A percentile compares a stretch with the other conserved stretches of the same genome.
phyloP scores from a whole-genome alignment of 2,888 invertebrate species.

The Trichogramma dendrolimi region DNA sequence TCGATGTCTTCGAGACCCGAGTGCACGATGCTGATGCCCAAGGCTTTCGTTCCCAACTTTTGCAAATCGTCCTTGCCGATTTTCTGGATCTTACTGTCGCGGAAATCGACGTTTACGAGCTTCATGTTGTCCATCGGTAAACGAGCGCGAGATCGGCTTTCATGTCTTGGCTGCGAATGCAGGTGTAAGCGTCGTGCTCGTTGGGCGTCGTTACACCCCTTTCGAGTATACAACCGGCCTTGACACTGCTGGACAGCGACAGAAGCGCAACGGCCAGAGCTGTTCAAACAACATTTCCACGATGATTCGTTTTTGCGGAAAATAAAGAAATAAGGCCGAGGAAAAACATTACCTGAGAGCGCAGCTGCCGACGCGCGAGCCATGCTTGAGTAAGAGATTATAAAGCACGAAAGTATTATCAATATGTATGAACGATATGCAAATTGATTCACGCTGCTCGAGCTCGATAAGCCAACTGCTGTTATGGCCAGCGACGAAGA shows the following conservation, averaged over 20 bases:
- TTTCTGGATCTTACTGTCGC: slow-evolving; percentile 16
- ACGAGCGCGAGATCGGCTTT: slow-evolving; percentile 12
- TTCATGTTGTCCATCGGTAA: slow-evolving; percentile 14
- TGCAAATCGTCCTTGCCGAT: slow-evolving; percentile 18
- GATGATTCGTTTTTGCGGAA: too few species aligned
- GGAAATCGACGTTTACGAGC: slow-evolving; percentile 19
- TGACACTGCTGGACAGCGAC: background rate
- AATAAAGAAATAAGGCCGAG: too few species aligned
- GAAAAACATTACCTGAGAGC: too few species aligned
- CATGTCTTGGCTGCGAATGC: slow-evolving; percentile 22
- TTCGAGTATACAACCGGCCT: slow-evolving; percentile 21
- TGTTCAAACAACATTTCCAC: too few species aligned
- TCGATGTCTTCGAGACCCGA: slow-evolving; percentile 24
- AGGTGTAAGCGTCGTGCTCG: slow-evolving; percentile 22
- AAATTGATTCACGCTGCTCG: slow-evolving; percentile 7
- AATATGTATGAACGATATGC: too few species aligned
- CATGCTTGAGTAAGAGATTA: too few species aligned
- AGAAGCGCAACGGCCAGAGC: background rate
- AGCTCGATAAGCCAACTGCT: slow-evolving; percentile 19
- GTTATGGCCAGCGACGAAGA: slow-evolving; percentile 16
- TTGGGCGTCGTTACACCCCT: slow-evolving; percentile 17
- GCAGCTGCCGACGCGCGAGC: too few species aligned
- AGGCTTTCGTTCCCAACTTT: slow-evolving; percentile 15
- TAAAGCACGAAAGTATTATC: too few species aligned
- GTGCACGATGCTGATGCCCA: slow-evolving; percentile 24